Conservation (phyloP, 2,113 vertebrate genomes). For the Alosa alosa region DNA sequence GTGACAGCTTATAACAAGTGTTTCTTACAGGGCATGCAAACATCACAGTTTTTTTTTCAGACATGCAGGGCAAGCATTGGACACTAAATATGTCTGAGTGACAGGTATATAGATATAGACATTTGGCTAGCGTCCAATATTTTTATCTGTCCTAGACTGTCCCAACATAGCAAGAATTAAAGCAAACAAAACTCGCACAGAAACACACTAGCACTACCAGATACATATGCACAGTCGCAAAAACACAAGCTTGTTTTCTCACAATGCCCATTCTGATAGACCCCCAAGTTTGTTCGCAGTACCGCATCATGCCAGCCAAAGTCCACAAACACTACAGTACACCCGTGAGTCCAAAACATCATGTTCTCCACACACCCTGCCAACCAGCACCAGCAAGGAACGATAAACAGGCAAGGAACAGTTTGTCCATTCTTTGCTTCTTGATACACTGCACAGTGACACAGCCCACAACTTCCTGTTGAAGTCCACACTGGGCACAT, state of each 20-base stretch:
- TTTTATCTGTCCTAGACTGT: background rate
- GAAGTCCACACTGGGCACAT: background rate
- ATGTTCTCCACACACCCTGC: conserved; percentile 13
- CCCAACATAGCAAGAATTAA: conserved; percentile 3
- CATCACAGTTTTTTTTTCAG: background rate
- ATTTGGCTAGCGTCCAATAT: background rate
- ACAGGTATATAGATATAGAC: background rate
- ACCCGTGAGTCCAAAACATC: conserved; percentile 36
- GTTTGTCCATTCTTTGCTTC: conserved; percentile 31
- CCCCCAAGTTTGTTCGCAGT: background rate
- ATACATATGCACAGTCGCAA: background rate
- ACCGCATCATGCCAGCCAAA: conserved; percentile 24
- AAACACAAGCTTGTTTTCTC: conserved; percentile 17
- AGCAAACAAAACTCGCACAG: background rate
- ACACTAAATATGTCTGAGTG: background rate
- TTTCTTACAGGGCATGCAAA: background rate
- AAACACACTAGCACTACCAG: background rate
- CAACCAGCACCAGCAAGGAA: conserved; percentile 24
- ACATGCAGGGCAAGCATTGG: background rate
- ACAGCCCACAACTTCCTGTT: background rate
- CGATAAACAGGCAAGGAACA: conserved; percentile 36
- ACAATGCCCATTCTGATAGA: conserved; percentile 25
- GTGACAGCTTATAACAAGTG: background rate
- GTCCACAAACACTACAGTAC: conserved; percentile 1
- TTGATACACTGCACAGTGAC: conserved; percentile 22